Percentiles rank a stretch among this genome's conserved stretches.
Conservation (phyloP, 2,797 vertebrate genomes). For the Lagothrix lagotricha region DNA sequence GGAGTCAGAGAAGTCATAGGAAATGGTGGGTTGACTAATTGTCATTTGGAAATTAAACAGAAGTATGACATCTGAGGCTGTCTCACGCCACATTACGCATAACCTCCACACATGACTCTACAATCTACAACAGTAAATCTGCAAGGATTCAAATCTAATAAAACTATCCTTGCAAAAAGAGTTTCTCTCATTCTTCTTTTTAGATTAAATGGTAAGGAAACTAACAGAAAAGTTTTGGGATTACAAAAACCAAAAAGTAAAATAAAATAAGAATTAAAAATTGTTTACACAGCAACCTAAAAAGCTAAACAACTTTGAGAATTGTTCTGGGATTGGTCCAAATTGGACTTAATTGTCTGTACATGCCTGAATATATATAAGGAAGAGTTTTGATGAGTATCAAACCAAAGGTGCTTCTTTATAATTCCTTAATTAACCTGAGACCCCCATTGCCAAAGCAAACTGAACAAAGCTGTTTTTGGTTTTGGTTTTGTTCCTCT, state of each 20-base stretch:
- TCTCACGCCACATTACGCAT: rapidly evolving
- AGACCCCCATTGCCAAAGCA: neutral
- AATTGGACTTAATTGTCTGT: neutral
- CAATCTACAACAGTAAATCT: rapidly evolving
- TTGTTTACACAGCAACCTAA: neutral
- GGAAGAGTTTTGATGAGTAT: neutral
- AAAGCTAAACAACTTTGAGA: neutral
- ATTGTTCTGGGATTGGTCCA: neutral
- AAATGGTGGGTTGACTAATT: neutral
- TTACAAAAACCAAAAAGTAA: neutral
- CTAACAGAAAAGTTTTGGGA: neutral
- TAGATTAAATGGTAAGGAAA: neutral
- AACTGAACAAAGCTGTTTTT: neutral
- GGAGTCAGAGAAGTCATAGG: neutral
- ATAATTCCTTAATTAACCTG: neutral
- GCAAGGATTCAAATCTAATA: neutral
- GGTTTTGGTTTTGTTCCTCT: neutral
- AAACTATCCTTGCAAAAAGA: neutral
- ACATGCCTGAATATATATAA: neutral
- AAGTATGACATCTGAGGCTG: rapidly evolving
- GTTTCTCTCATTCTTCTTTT: neutral
- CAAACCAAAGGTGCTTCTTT: neutral
- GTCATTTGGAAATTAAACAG: neutral
- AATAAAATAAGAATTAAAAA: neutral
- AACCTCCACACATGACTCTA: rapidly evolving